Percentiles rank a stretch among this genome's conserved stretches.
phyloP scores from a whole-genome alignment of 2,797 vertebrate genomes.

The Brachyalestes nurse region DNA sequence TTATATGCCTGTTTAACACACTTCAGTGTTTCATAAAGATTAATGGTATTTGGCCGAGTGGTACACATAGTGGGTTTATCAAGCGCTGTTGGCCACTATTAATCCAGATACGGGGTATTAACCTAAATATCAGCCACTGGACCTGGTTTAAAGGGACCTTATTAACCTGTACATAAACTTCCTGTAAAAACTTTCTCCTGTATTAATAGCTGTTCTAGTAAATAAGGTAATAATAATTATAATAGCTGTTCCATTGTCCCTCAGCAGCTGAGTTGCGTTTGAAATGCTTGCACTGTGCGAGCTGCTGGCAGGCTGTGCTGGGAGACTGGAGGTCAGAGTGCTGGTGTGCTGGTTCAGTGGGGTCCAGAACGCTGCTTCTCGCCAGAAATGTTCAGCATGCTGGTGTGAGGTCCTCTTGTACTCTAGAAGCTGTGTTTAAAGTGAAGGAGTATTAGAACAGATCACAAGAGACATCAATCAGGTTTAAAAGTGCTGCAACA shows the following conservation, averaged over 20 bases:
- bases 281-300: conserved; percentile 35
- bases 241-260: neutral
- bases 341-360: conserved; percentile 4
- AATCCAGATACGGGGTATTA: conserved; percentile 33
- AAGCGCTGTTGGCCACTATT: conserved; percentile 19
- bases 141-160: conserved; percentile 1
- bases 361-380: conserved; percentile 35
- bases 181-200: neutral
- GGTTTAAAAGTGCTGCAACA: neutral
- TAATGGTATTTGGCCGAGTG: conserved; percentile 1
- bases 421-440: conserved; percentile 32
- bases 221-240: conserved; percentile 2
- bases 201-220: neutral
- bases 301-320: neutral
- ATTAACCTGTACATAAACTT: neutral
- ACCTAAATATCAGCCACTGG: conserved; percentile 24
- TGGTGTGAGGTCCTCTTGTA: conserved; percentile 50
- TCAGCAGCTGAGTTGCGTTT: conserved; percentile 42
- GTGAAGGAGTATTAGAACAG: conserved; percentile 4
- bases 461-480: neutral
- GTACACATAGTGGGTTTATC: conserved; percentile 1
- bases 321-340: conserved; percentile 5
- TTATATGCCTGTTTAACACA: neutral
- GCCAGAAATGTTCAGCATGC: conserved; percentile 60
- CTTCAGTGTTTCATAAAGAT: conserved; percentile 6